phyloP scores from a whole-genome alignment of 2,113 vertebrate species.

The Gopherus evgoodei region DNA sequence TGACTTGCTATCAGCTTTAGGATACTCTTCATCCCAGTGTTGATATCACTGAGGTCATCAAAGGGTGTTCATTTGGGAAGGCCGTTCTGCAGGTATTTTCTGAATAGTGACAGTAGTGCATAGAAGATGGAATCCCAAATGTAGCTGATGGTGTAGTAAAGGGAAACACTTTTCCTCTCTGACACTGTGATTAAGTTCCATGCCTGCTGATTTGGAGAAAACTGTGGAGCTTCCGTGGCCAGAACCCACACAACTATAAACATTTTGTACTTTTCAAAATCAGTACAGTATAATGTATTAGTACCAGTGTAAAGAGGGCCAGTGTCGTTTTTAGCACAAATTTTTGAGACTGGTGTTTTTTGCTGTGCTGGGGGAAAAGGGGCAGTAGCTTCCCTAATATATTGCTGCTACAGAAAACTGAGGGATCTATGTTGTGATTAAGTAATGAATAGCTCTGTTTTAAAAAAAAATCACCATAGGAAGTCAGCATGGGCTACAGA shows the following conservation, averaged over 20 bases:
- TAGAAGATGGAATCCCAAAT: background rate
- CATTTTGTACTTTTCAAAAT: background rate
- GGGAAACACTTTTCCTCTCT: background rate
- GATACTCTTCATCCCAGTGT: background rate
- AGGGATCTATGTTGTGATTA: background rate
- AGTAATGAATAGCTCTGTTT: background rate
- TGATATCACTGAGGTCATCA: background rate
- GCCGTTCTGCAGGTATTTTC: background rate
- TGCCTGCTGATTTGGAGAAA: constrained; percentile 8
- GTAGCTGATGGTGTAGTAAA: background rate
- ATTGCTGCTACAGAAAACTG: background rate
- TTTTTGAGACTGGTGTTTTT: background rate
- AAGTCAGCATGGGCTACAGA: background rate
- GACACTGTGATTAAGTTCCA: background rate
- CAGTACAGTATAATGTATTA: background rate
- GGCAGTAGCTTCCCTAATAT: background rate
- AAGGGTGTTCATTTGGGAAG: background rate
- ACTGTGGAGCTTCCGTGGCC: background rate
- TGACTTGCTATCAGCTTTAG: background rate
- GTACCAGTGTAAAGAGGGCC: background rate
- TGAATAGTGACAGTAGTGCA: background rate
- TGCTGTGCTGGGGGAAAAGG: background rate
- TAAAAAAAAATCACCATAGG: background rate
- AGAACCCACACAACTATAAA: background rate
- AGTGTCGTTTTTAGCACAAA: background rate